Evolutionary conservation across 2,113 vertebrate genomes (phyloP), one percentile per base, ranked within the genome.

Genomic region (Chelonoidis abingdonii): DNA sequence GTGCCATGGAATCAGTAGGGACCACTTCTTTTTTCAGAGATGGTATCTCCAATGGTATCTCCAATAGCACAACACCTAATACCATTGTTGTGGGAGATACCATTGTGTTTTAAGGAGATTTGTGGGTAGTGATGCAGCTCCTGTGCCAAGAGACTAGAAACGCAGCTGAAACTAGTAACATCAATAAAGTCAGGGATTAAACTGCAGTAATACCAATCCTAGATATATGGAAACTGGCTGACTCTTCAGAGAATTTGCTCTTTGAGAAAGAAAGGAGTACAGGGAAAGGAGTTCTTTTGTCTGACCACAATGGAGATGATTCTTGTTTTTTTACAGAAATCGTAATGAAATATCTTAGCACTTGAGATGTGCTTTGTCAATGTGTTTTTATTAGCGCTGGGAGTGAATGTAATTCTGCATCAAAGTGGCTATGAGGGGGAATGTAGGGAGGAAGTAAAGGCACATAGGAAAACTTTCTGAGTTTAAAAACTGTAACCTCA

Each of bases 151-250:
- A 52, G 52, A n/a, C 62, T 88, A 80, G 79, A 82, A 89, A 81
- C 87, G 54, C 78, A 89, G 84, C 91, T 93, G 3, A 82, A 87
- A 54, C 83, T 86, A 92, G 53, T 95, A 87, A 86, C 87, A 80
- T 92, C 91, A 93, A 49, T 93, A 96, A 96, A 92, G 84, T 79
- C 85, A 88, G 54, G 82, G 82, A 92, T 93, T 96, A 84, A 82
- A 79, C 29, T 84, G 62, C 52, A 93, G 12, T 93, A 83, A 87
- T 80, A 47, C 8, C 24, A 86, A 65, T 86, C 41, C 27, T 79
- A 79, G 84, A 75, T 62, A 52, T 3, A 38, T 0, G 49, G 75
- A 94, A 80, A 84, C 62, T 57, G 49, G 35, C 38, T 84, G 69
- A 80, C 50, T 96, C 94, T 96, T 95, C 84, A 7, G 80, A 38